These are phyloP conservation scores for Xiphias gladius DNA, from an alignment of 2,113 vertebrate species.

Conservation along the genomic window DNA sequence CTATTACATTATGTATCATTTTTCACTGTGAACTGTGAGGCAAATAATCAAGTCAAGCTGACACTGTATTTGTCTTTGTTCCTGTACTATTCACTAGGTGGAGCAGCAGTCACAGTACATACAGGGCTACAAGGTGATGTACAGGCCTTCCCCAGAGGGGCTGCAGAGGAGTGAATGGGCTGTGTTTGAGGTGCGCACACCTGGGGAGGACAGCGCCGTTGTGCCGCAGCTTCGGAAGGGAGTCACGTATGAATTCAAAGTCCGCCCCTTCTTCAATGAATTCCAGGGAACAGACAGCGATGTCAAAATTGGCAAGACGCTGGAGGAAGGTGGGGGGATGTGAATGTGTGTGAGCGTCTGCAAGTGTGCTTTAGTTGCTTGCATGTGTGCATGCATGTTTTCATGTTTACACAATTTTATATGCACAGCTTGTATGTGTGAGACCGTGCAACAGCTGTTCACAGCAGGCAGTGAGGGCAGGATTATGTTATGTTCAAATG, in stretches of 20 bases:
- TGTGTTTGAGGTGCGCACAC: slow-evolving; percentile 94
- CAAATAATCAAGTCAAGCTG: slow-evolving; percentile 51
- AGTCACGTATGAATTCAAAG: slow-evolving; percentile 96
- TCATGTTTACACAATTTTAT: slow-evolving; percentile 71
- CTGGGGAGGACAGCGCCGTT: slow-evolving; percentile 91
- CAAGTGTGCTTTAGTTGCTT: slow-evolving; percentile 35
- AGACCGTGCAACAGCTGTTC: slow-evolving; percentile 73
- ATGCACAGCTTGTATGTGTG: slow-evolving; percentile 65
- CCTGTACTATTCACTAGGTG: slow-evolving; percentile 84
- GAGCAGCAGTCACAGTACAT: slow-evolving; percentile 98
- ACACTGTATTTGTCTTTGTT: slow-evolving; percentile 25
- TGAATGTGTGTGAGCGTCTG: slow-evolving; percentile 33
- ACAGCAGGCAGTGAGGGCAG: slow-evolving; percentile 55
- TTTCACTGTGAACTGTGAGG: slow-evolving; percentile 28
- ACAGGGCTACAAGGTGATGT: slow-evolving; percentile 97
- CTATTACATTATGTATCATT: slow-evolving; percentile 21
- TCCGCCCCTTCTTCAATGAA: slow-evolving; percentile 98
- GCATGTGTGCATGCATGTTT: slow-evolving; percentile 64
- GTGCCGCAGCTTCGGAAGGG: slow-evolving; percentile 95
- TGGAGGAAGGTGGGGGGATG: slow-evolving; percentile 92
- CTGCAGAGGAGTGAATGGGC: slow-evolving; percentile 91
- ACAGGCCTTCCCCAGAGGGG: slow-evolving; percentile 86
- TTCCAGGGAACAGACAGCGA: slow-evolving; percentile 99
- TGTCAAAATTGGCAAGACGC: slow-evolving; percentile 94
- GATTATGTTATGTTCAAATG: slow-evolving; percentile 65